Evolutionary conservation across 2,113 vertebrate genomes (phyloP), one percentile per base, ranked within the genome.

Genomic region (Dryoscopus gambensis): DNA sequence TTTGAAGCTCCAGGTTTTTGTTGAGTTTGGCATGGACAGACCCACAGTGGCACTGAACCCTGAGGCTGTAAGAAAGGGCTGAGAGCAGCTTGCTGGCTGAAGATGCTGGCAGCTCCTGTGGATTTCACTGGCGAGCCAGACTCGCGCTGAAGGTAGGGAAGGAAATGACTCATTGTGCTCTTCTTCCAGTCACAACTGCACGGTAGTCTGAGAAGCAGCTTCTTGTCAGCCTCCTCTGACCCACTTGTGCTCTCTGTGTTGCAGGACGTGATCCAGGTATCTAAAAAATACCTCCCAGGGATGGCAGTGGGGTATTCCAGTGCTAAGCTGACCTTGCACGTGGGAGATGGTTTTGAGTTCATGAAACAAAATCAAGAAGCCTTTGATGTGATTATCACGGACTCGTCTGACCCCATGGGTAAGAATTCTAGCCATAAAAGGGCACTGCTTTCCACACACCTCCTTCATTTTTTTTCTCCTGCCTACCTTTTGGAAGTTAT

Each of bases 321-420:
- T 49, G 98, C 99, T 37, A 99, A 99, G 91, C 98, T 99, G 80
- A 99, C 98, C 65, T 97, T 99, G 40, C 98, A 99, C 0, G 98
- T 99, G 10, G 99, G 99, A 8, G 99, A 99, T 5, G 99, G 99
- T 46, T 99, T 99, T 97, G 99, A 99, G 94, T 99, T 99, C 96
- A 99, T 99, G 99, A 99, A 99, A 87, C 98, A 99, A 97, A 99
- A 99, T 96, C 99, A 99, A 97, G 99, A 99, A 75, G 99, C 99
- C 64, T 99, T 99, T 17, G 99, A 99, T 39, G 96, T 99, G 67
- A 99, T 99, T 95, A 99, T 99, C 97, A 99, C 99, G 0, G 99
- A 99, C 96, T 99, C 99, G 2, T 99, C 99, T 13, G 99, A 99
- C 97, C 99, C 99, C 87, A 99, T 99, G 84, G 99, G 99, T 99